Percentiles rank a stretch among this genome's conserved stretches.
Conservation (phyloP, 1,140 invertebrate genomes). For the Cotesia glomerata region DNA sequence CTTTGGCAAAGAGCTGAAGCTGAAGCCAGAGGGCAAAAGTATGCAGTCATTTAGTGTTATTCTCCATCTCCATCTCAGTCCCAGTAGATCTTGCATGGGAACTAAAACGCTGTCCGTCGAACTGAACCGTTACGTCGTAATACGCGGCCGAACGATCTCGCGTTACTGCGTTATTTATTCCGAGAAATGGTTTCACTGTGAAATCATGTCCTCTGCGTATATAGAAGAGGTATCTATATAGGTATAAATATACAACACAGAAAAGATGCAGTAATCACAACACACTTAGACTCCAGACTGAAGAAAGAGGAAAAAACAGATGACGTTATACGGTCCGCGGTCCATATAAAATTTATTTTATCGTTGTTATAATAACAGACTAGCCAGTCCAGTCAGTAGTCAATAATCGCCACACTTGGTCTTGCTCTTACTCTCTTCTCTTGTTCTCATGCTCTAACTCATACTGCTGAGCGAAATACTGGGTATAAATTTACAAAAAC, state of each 20-base stretch:
- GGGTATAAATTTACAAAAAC: no score
- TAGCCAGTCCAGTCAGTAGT: no score
- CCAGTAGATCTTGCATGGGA: slow-evolving; percentile 19
- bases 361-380: not conserved
- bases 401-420: not conserved
- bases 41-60: not conserved
- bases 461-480: no score
- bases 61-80: not conserved
- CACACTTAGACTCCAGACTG: not conserved
- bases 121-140: slow-evolving; percentile 39
- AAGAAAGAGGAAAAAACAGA: no score
- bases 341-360: slow-evolving; percentile 3
- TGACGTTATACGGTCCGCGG: no score
- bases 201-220: slow-evolving; percentile 18
- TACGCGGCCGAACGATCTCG: slow-evolving; percentile 33
- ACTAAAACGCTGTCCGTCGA: slow-evolving; percentile 21
- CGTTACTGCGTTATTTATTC: slow-evolving; percentile 32
- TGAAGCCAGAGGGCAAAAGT: slow-evolving; percentile 8
- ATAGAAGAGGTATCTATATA: not conserved
- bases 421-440: not conserved
- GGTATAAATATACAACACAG: no score
- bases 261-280: no score
- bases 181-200: slow-evolving; percentile 30
- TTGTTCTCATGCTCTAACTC: no score
- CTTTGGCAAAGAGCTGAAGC: not conserved